Base-by-base conservation (phyloP, 35 echinoderm and acorn worm species). In the Amphiura filiformis region DNA sequence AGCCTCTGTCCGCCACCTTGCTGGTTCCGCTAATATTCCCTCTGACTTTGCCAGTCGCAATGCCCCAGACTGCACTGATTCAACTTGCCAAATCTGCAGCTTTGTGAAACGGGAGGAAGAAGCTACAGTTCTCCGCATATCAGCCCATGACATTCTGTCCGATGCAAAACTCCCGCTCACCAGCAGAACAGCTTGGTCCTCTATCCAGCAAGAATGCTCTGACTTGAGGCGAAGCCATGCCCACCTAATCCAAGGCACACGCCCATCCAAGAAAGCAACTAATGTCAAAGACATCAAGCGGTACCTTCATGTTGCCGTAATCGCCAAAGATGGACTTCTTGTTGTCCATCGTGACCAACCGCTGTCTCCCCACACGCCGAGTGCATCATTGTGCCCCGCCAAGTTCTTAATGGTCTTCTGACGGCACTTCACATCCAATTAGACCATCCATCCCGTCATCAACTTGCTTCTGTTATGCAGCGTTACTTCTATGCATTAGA, bases 21-120 rank as follows among this genome's bases (percentile, higher is more conserved):
- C 87, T 61, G 87, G 87, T 18, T 70, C 56, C 18, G 87, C 87
- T 2, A 89, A 89, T 57, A 49, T 92, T 28, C 85, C 90, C 30
- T 79, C 84, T 20, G 90, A 92, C 37, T 92, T 92, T 81, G 84
- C 78, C 14, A 92, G 90, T 38, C 36, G 90, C 15, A 92, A 92
- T 44, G 84, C 90, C 28, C 84, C 42, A 3, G 75, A 87, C 14
- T 92, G 90, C 52, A 14, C 13, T 31, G 52, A 92, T 47, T 28
- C 76, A 28, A 88, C 38, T 5, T 92, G 88, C 39, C 49, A 90
- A 38, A 56, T 90, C 34, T 90, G 88, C 36, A 36, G 1, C 26
- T 90, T 90, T 52, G 39, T 90, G 18, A 9, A 65, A 17, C 42
- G 38, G 39, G 17, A 26, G 17, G 76, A 81, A 34, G 85, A 76